phyloP scores from a whole-genome alignment of 2,113 vertebrate species.

The Psilopsiagon aurifrons region DNA sequence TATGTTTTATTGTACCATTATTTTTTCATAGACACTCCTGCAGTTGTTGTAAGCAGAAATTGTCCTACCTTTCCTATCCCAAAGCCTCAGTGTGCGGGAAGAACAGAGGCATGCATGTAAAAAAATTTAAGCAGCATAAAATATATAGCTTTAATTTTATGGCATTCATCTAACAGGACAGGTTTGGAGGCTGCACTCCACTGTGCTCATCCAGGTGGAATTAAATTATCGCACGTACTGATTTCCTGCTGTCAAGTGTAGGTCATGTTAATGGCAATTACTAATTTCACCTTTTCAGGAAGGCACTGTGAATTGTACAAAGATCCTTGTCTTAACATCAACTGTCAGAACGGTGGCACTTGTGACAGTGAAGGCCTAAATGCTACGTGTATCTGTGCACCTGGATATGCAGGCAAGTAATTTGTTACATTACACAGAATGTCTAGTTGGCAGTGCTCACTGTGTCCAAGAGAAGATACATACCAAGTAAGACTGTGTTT shows the following conservation, averaged over 20 bases:
- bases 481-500: not conserved
- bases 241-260: not conserved
- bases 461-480: not conserved
- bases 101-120: not conserved
- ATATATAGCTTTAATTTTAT: not conserved
- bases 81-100: not conserved
- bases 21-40: not conserved
- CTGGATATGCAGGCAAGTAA: conserved; percentile 86
- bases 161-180: not conserved
- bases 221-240: not conserved
- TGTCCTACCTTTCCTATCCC: not conserved
- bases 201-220: not conserved
- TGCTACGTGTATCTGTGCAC: conserved; percentile 85
- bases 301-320: conserved; percentile 92
- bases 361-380: conserved; percentile 89
- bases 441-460: not conserved
- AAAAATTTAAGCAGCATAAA: not conserved
- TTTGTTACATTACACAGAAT: not conserved
- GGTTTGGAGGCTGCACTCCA: not conserved
- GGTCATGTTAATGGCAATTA: not conserved
- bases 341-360: conserved; percentile 90
- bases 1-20: not conserved
- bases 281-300: conserved; percentile 73
- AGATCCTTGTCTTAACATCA: conserved; percentile 90
- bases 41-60: not conserved